A percentile compares a stretch with the other conserved stretches of the same genome.
Conservation (phyloP, 1,140 invertebrate genomes). For the Cyclina sinensis region DNA sequence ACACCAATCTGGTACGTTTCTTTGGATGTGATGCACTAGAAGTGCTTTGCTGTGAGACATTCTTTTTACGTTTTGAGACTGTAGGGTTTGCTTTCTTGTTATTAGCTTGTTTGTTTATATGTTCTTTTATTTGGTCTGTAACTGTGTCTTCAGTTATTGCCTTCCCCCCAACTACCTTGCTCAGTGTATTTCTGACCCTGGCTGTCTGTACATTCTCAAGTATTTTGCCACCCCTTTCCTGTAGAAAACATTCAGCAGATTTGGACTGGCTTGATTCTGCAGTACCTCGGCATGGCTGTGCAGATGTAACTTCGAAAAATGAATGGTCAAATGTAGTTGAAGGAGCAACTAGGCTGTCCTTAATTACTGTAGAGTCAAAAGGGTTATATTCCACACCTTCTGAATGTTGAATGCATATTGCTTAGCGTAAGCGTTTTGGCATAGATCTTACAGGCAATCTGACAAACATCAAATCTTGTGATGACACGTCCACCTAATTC, state of each 20-base stretch:
- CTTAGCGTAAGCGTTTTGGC: no score
- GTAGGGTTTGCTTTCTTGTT: no score
- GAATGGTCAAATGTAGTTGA: no score
- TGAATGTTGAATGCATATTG: no score
- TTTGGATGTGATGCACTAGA: no score
- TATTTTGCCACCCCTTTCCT: slow-evolving; percentile 16
- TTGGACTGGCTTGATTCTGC: background rate
- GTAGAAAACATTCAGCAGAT: background rate
- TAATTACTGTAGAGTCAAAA: no score
- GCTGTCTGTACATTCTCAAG: background rate
- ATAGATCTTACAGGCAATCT: no score
- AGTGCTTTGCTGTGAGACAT: background rate
- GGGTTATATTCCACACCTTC: no score
- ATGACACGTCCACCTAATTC: no score
- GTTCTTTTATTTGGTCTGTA: background rate
- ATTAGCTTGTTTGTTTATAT: background rate
- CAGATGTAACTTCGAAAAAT: background rate
- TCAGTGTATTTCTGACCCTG: slow-evolving; percentile 9
- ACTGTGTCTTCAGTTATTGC: slow-evolving; percentile 19
- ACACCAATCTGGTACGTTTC: no score
- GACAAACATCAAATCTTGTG: no score
- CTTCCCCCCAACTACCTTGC: slow-evolving; percentile 21
- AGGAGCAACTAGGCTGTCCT: no score
- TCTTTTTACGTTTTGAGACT: background rate
- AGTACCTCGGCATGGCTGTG: background rate